Percentiles rank a stretch among this genome's conserved stretches.
Evolutionary conservation across 2,888 invertebrate species (phyloP).

Genomic region (Scaptomyza reducta): DNA sequence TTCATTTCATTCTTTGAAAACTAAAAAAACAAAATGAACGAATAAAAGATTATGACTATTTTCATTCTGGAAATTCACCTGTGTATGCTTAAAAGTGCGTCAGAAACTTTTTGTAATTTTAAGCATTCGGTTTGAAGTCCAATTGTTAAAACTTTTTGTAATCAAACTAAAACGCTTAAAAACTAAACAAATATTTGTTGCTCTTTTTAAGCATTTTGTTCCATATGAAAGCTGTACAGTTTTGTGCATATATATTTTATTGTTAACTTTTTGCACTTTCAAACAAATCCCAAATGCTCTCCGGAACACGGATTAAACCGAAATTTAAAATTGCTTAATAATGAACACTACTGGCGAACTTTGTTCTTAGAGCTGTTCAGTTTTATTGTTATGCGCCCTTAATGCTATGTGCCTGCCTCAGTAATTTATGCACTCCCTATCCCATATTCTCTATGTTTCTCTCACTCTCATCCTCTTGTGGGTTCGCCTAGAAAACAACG

Average conservation of each 20-base stretch:
- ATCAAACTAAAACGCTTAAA: no score
- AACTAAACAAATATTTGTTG: no score
- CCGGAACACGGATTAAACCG: constrained; percentile 3
- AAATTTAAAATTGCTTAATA: constrained; percentile 45
- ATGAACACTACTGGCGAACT: constrained; percentile 49
- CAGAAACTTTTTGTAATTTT: no score
- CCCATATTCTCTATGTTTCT: not conserved
- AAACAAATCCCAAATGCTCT: constrained; percentile 4
- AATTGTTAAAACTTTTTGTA: no score
- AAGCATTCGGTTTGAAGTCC: no score
- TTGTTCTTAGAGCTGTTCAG: constrained; percentile 17
- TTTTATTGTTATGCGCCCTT: constrained; percentile 50
- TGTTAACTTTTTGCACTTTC: not conserved
- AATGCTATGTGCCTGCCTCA: constrained; percentile 32
- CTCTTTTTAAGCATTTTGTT: no score
- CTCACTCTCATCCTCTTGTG: not conserved
- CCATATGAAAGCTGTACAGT: not conserved
- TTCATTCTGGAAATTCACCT: no score
- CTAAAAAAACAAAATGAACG: not conserved
- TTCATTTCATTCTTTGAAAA: not conserved
- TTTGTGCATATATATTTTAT: not conserved
- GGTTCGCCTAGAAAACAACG: constrained; percentile 2
- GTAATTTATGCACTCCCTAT: constrained; percentile 54
- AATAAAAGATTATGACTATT: no score
- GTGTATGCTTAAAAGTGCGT: no score